Base-by-base conservation (phyloP, 2,113 vertebrate genomes). In the Lagenorhynchus albirostris region DNA sequence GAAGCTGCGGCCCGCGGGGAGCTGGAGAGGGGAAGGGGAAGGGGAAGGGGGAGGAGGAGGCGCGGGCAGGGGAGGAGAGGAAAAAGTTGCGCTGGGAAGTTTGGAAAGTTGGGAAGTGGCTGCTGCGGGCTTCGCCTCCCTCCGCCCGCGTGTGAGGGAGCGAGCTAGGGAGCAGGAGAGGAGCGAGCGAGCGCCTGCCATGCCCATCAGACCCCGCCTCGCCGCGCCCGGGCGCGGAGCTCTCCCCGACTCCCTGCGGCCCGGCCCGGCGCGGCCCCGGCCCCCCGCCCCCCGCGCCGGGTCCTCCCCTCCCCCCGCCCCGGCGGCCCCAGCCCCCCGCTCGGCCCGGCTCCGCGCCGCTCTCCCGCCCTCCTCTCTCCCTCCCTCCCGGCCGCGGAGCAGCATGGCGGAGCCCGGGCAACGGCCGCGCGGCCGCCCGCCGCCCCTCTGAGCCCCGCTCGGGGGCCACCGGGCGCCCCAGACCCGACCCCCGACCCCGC, bases 41-140 rank as follows among this genome's bases (percentile, higher is more conserved):
- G 79, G 50, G 15, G 26, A 25, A n/a, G 77, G 77, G 96, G 94
- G 96, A 84, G 92, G 95, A 82, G 97, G 97, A 95, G 97, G 97
- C 95, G 91, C 96, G 92, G 96, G 97, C 95, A 94, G 97, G 97
- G 97, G 97, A 94, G 92, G 97, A 93, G 95, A 96, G 97, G 97
- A 97, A 97, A 98, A 98, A 98, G 97, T 98, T 96, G 97, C 97
- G 95, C 96, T 98, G 97, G 94, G 97, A 98, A 97, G 98, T 98
- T 97, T 97, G 98, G 96, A 98, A 97, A 98, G 98, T 97, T 97
- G 98, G 96, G 96, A 97, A 98, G 98, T 97, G 98, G 96, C 38
- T 55, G 92, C 38, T 14, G 82, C 89, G 95, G 96, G 67, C 96
- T 74, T 65, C 67, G 92, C 58, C 98, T 96, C 97, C 97, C 97